These are phyloP conservation scores for Pogonomyrmex barbatus DNA, from an alignment of 1,140 invertebrate species.

Conservation along the genomic window DNA sequence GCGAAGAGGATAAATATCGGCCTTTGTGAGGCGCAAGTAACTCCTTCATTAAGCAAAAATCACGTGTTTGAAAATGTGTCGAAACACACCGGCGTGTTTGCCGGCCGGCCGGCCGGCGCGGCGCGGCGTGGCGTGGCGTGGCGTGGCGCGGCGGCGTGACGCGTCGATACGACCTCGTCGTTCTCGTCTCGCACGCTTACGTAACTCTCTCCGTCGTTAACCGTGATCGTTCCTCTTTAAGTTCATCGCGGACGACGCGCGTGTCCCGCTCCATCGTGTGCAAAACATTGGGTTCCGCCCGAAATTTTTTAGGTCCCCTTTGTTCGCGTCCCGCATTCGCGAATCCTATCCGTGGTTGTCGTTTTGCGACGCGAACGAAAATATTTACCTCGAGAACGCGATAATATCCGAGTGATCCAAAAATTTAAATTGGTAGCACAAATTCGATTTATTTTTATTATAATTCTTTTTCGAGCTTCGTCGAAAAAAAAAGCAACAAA, in stretches of 20 bases:
- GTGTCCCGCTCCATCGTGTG: background rate
- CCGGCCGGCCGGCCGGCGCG: no score
- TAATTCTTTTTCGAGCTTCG: background rate
- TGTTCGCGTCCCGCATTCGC: background rate
- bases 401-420: background rate
- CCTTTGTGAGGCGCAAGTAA: background rate
- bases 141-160: background rate
- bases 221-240: constrained; percentile 59
- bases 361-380: background rate
- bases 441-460: background rate
- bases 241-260: background rate
- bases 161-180: background rate
- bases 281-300: background rate
- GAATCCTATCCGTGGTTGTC: background rate
- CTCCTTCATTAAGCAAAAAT: background rate
- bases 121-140: background rate
- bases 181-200: constrained; percentile 22
- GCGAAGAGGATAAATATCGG: background rate
- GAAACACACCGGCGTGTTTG: background rate
- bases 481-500: background rate
- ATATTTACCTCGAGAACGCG: background rate
- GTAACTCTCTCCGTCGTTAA: constrained; percentile 14
- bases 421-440: background rate
- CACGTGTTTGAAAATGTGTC: background rate
- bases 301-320: background rate